Percentiles rank a stretch among this genome's conserved stretches.
Conservation (phyloP, 2,113 vertebrate species). For the Ophiodon elongatus region DNA sequence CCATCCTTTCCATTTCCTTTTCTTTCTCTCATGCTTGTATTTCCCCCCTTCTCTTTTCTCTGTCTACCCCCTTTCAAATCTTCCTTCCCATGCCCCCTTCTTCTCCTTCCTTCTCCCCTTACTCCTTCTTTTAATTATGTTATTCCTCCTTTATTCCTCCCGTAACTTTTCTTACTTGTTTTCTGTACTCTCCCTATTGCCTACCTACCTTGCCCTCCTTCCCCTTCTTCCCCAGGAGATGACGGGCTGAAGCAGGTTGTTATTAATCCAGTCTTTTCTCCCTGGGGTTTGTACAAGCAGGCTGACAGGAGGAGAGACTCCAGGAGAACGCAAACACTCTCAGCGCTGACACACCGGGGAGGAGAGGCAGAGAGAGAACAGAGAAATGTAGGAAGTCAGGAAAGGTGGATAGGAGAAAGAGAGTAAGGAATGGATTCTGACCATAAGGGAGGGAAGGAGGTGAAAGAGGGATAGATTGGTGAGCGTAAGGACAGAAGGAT, state of each 20-base stretch:
- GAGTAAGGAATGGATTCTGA: neutral
- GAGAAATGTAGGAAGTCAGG: neutral
- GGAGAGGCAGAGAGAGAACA: neutral
- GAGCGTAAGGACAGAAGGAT: neutral
- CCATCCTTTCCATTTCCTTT: neutral
- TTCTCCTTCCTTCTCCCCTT: neutral
- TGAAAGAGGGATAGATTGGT: neutral
- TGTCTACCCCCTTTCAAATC: neutral
- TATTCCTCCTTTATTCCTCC: neutral
- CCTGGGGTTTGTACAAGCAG: constrained; percentile 31
- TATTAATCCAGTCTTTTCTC: constrained; percentile 43
- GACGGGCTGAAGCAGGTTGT: constrained; percentile 46
- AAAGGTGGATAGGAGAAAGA: neutral
- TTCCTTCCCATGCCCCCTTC: too few relatives aligned
- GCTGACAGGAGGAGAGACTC: constrained; percentile 34
- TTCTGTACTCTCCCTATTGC: neutral
- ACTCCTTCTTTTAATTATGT: neutral
- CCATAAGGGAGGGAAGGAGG: neutral
- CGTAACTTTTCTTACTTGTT: neutral
- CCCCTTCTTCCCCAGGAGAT: constrained; percentile 20
- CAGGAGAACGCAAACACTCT: constrained; percentile 39
- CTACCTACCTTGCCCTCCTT: too few relatives aligned
- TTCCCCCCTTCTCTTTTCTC: neutral
- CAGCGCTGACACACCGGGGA: neutral
- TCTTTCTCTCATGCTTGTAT: too few relatives aligned